Conservation (phyloP, 2,888 invertebrate species). For the Lasioglossum pauxillum region DNA sequence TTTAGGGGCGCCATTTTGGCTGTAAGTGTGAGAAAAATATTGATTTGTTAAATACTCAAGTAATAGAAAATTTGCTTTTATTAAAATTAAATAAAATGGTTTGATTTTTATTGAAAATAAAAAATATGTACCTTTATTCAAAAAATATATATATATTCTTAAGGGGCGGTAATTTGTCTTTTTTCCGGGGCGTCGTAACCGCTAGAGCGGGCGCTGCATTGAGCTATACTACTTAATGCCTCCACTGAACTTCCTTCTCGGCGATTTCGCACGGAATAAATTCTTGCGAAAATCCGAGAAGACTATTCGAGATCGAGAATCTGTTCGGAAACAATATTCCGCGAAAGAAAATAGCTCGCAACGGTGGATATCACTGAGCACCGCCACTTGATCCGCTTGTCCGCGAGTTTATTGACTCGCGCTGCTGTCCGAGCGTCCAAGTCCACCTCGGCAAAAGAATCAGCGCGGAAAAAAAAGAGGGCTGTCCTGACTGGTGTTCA, state of each 20-base stretch:
- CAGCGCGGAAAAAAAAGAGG: not conserved
- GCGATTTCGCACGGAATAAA: not conserved
- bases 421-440: slow-evolving; percentile 14
- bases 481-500: not conserved
- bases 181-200: too few relatives aligned
- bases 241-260: not conserved
- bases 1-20: too few relatives aligned
- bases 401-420: slow-evolving; percentile 40
- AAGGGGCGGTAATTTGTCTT: too few relatives aligned
- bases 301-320: not conserved
- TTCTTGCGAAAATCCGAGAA: not conserved
- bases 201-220: too few relatives aligned
- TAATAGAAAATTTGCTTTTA: too few relatives aligned
- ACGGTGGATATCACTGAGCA: slow-evolving; percentile 30
- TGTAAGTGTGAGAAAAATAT: too few relatives aligned
- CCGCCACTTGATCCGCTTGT: slow-evolving; percentile 30
- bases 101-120: too few relatives aligned
- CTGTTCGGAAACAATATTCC: not conserved
- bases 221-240: not conserved
- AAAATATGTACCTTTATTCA: too few relatives aligned
- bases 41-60: too few relatives aligned
- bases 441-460: not conserved
- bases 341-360: not conserved
- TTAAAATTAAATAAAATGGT: too few relatives aligned
- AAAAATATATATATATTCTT: too few relatives aligned